Percentiles rank a stretch among this genome's conserved stretches.
Conservation (phyloP, 2,888 invertebrate species). For the Smittia sp. region DNA sequence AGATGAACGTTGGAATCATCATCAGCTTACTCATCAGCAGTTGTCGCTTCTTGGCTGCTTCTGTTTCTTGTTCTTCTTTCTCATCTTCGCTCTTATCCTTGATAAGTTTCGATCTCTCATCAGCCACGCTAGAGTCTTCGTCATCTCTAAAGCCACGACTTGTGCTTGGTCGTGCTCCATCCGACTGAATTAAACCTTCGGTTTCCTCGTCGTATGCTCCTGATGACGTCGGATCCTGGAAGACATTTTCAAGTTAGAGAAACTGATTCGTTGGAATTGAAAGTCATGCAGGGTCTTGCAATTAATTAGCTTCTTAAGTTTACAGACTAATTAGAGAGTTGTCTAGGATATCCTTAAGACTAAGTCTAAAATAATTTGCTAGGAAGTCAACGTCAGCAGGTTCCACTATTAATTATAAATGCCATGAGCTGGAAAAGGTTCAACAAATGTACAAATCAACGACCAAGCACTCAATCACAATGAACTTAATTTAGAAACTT, state of each 20-base stretch:
- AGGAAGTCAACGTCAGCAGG: too few species aligned
- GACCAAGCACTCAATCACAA: neutral
- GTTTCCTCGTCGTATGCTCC: constrained; percentile 26
- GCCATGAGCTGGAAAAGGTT: too few species aligned
- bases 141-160: constrained; percentile 39
- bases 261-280: too few species aligned
- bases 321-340: too few species aligned
- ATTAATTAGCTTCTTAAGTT: neutral
- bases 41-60: constrained; percentile 43
- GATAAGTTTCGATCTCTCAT: constrained; percentile 28
- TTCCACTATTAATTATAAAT: too few species aligned
- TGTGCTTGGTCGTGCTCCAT: constrained; percentile 42
- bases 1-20: constrained; percentile 44
- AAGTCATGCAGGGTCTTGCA: neutral
- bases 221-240: constrained; percentile 27
- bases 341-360: too few species aligned
- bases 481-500: neutral
- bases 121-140: constrained; percentile 15
- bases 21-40: constrained; percentile 30
- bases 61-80: constrained; percentile 44
- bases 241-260: neutral
- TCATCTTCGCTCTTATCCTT: constrained; percentile 46
- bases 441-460: too few species aligned
- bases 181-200: constrained; percentile 37
- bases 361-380: neutral